A percentile compares a stretch with the other conserved stretches of the same genome.
These are phyloP conservation scores for Agrochola lota DNA, from an alignment of 2,888 invertebrate genomes.

Conservation along the genomic window DNA sequence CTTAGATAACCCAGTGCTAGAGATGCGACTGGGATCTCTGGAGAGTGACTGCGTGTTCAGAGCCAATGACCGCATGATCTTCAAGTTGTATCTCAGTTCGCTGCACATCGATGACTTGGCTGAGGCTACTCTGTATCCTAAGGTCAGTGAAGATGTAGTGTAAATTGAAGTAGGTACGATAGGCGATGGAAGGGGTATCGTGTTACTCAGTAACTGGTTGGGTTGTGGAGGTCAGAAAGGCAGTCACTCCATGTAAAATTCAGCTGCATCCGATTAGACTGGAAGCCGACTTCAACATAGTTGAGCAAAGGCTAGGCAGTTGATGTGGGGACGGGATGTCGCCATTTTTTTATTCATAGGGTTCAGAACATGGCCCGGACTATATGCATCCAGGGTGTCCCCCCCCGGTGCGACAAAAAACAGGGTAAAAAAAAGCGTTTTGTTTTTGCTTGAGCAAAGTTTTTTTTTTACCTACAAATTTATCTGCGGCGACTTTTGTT, in stretches of 20 bases:
- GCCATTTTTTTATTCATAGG: background rate
- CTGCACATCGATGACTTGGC: constrained; percentile 93
- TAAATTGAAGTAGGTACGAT: background rate
- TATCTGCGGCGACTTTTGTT: background rate
- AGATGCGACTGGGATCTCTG: constrained; percentile 91
- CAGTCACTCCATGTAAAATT: background rate
- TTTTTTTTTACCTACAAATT: background rate
- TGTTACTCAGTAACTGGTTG: background rate
- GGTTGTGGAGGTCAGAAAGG: background rate
- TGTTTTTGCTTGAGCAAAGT: too few species aligned
- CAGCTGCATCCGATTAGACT: background rate
- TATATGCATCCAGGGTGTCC: background rate
- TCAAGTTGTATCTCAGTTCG: constrained; percentile 92
- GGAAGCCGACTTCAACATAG: background rate
- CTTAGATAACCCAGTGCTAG: constrained; percentile 93
- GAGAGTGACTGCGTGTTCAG: constrained; percentile 95
- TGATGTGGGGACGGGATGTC: background rate
- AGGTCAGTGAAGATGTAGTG: constrained; percentile 83
- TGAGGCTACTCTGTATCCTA: constrained; percentile 94
- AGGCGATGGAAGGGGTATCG: background rate
- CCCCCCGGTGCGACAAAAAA: background rate
- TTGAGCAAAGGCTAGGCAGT: background rate
- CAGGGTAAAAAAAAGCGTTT: too few species aligned
- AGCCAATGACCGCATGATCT: constrained; percentile 94
- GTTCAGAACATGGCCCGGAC: too few species aligned